Percentiles rank a stretch among this genome's conserved stretches.
Conservation (phyloP, 2,888 invertebrate species). For the Noctua comes region DNA sequence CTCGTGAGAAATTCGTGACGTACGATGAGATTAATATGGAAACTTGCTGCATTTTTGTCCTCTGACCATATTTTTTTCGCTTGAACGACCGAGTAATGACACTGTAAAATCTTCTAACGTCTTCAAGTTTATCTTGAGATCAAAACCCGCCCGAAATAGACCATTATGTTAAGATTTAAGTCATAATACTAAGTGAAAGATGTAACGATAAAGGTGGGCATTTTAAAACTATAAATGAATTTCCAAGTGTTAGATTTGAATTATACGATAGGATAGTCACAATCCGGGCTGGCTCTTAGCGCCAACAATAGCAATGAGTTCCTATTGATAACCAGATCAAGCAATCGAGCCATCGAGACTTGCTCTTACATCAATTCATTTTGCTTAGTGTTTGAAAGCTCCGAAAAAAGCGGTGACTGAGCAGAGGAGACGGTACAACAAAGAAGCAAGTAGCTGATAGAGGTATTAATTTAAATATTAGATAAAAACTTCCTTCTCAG, state of each 20-base stretch:
- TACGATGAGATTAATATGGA: slow-evolving; percentile 52
- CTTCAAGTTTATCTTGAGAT: slow-evolving; percentile 55
- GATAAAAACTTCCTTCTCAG: slow-evolving; percentile 20
- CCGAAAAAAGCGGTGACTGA: slow-evolving; percentile 46
- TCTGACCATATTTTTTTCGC: slow-evolving; percentile 29
- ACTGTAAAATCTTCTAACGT: slow-evolving; percentile 44
- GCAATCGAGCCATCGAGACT: slow-evolving; percentile 63
- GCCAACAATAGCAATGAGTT: slow-evolving; percentile 69
- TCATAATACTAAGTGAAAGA: slow-evolving; percentile 58
- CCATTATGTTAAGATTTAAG: slow-evolving; percentile 57
- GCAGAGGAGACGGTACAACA: slow-evolving; percentile 9
- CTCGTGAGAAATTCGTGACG: slow-evolving; percentile 65
- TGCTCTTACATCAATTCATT: slow-evolving; percentile 58
- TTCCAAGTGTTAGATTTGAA: slow-evolving; percentile 45
- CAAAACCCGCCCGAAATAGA: slow-evolving; percentile 49
- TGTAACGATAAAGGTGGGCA: slow-evolving; percentile 52
- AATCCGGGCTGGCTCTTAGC: slow-evolving; percentile 64
- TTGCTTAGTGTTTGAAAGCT: slow-evolving; percentile 44
- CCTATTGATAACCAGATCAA: slow-evolving; percentile 68
- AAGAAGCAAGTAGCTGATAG: slow-evolving; percentile 5
- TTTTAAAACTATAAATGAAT: slow-evolving; percentile 56
- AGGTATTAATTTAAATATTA: slow-evolving; percentile 6
- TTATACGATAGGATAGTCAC: slow-evolving; percentile 54
- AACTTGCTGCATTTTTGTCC: slow-evolving; percentile 50
- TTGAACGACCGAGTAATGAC: slow-evolving; percentile 52